These are phyloP conservation scores for Pelecanus crispus DNA, from an alignment of 2,113 vertebrate species.

Conservation along the genomic window DNA sequence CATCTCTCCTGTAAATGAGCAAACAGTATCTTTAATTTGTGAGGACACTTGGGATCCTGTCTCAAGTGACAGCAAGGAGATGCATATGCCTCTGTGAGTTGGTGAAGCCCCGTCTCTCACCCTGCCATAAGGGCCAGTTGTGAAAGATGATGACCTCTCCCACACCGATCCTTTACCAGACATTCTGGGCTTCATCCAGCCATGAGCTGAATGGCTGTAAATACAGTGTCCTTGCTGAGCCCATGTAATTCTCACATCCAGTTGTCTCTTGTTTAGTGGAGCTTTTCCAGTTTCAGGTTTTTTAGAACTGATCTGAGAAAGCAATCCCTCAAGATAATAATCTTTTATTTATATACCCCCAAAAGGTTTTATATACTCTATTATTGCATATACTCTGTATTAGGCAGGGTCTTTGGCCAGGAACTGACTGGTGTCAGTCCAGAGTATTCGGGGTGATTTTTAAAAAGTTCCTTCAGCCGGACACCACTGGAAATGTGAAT, in stretches of 20 bases:
- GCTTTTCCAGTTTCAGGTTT: neutral
- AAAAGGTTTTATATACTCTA: neutral
- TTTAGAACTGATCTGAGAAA: constrained; percentile 20
- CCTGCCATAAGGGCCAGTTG: neutral
- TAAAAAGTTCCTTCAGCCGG: neutral
- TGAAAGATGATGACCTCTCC: neutral
- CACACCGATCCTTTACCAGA: neutral
- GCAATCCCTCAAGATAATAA: neutral
- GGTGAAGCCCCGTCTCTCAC: neutral
- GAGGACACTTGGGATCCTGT: neutral
- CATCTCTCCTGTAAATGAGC: neutral
- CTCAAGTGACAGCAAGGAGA: neutral
- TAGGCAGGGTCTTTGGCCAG: neutral
- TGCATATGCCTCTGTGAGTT: neutral
- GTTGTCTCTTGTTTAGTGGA: neutral
- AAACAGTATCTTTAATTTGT: neutral
- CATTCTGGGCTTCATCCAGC: neutral
- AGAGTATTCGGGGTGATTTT: neutral
- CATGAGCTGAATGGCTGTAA: neutral
- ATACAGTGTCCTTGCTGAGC: neutral
- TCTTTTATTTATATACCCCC: constrained; percentile 7
- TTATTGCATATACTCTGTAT: neutral
- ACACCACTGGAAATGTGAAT: neutral
- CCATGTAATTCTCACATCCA: neutral
- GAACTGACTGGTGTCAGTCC: neutral